Evolutionary conservation across 64 coral and sea anemone genomes (phyloP).

Genomic region (Orbicella faveolata): DNA sequence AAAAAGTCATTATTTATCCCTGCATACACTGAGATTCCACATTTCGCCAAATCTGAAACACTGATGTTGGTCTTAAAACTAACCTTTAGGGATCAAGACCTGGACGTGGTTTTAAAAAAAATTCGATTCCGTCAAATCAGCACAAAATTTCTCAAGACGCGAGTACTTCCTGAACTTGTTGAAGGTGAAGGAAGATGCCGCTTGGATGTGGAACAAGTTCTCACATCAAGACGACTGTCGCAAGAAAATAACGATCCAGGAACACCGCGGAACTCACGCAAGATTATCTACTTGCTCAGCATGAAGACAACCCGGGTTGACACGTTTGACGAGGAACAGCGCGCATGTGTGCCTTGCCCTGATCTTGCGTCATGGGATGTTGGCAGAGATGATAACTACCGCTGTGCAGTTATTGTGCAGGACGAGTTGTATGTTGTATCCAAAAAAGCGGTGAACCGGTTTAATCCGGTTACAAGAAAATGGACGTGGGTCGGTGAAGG

Average conservation of each 20-base stretch:
- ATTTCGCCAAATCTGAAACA: neutral
- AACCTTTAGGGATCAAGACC: neutral
- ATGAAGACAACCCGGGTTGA: constrained; percentile 5
- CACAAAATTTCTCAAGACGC: neutral
- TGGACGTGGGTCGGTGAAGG: constrained; percentile 15
- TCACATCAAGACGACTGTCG: neutral
- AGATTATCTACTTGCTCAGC: neutral
- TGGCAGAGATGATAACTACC: neutral
- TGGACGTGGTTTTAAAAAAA: constrained; percentile 1
- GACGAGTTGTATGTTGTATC: neutral
- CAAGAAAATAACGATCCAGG: neutral
- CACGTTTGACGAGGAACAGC: neutral
- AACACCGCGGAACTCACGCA: neutral
- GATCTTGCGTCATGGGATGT: neutral
- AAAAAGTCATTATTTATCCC: too few relatives aligned
- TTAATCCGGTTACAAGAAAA: constrained; percentile 4
- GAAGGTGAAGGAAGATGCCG: neutral
- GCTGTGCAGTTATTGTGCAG: neutral
- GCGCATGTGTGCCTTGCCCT: neutral
- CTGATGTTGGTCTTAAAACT: neutral
- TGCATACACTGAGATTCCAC: too few relatives aligned
- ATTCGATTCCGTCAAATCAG: constrained; percentile 4
- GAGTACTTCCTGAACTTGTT: neutral
- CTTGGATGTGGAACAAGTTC: neutral
- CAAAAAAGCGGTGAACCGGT: neutral